phyloP scores from a whole-genome alignment of 2,797 vertebrate genomes.

The Sebastes matsubarae region DNA sequence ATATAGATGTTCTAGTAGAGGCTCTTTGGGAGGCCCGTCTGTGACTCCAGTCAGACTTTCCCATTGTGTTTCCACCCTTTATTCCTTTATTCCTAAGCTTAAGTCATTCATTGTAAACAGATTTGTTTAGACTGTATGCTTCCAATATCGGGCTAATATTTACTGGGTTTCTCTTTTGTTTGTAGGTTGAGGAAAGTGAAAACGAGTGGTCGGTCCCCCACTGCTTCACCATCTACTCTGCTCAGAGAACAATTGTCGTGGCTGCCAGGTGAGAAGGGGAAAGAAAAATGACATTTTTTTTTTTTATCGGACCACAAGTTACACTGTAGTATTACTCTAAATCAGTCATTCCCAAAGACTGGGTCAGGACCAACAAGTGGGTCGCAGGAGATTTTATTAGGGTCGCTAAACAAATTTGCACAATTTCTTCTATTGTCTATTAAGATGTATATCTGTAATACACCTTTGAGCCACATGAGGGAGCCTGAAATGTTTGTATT shows the following conservation, averaged over 20 bases:
- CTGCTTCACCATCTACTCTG: conserved; percentile 96
- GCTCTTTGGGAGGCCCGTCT: not conserved
- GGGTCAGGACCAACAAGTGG: no score
- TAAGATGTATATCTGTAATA: no score
- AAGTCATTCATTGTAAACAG: not conserved
- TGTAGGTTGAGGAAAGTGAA: conserved; percentile 92
- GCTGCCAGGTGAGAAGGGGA: conserved; percentile 90
- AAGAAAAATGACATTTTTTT: no score
- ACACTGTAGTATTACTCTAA: not conserved
- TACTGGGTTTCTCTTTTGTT: not conserved
- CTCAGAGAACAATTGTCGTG: conserved; percentile 93
- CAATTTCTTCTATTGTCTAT: no score
- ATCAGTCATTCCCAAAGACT: no score
- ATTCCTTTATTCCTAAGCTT: not conserved
- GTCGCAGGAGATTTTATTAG: no score
- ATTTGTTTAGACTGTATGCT: not conserved
- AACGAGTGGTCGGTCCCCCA: conserved; percentile 91
- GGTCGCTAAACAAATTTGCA: no score
- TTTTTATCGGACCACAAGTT: no score
- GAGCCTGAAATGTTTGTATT: no score
- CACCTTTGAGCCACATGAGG: no score
- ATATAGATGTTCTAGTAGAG: conserved; percentile 11
- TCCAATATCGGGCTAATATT: not conserved
- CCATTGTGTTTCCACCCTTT: not conserved
- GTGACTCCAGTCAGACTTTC: not conserved